Conservation (phyloP, 1,140 invertebrate species). For the Pogonus chalceus region DNA sequence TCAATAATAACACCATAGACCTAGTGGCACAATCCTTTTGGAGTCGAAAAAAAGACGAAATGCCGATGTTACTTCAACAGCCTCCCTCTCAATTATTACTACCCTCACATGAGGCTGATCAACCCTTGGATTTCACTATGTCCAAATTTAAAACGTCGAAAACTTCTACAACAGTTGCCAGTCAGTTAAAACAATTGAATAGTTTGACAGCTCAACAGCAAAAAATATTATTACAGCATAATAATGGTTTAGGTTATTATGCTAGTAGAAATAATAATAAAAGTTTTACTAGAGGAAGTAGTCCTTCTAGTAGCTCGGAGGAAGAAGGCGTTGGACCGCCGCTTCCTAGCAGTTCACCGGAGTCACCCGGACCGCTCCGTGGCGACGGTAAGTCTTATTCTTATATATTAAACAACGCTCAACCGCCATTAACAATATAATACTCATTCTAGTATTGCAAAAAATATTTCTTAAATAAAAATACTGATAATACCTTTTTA, state of each 20-base stretch:
- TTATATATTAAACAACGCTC: no score
- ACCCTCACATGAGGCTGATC: conserved; percentile 27
- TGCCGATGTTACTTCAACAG: conserved; percentile 36
- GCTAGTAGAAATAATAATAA: conserved; percentile 31
- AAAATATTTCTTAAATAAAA: no score
- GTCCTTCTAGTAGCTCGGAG: conserved; percentile 30
- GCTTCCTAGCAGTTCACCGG: conserved; percentile 26
- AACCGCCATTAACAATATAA: no score
- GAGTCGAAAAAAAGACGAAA: conserved; percentile 23
- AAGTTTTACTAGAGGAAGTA: conserved; percentile 27
- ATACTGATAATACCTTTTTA: no score
- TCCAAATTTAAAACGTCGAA: conserved; percentile 33
- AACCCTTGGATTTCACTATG: conserved; percentile 40
- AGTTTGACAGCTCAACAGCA: conserved; percentile 29
- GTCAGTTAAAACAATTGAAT: conserved; percentile 28
- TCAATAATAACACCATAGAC: conserved; percentile 32
- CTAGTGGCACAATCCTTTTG: conserved; percentile 25
- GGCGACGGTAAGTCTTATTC: conserved; percentile 29
- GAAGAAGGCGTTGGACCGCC: conserved; percentile 32
- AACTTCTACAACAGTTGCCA: conserved; percentile 21
- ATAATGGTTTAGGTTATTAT: conserved; percentile 30
- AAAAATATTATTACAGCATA: conserved; percentile 30
- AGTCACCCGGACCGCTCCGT: conserved; percentile 22
- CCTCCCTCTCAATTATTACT: conserved; percentile 30
- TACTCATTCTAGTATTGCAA: no score